A percentile compares a stretch with the other conserved stretches of the same genome.
phyloP scores from a whole-genome alignment of 2,888 invertebrate species.

The Leptura quadrifasciata region DNA sequence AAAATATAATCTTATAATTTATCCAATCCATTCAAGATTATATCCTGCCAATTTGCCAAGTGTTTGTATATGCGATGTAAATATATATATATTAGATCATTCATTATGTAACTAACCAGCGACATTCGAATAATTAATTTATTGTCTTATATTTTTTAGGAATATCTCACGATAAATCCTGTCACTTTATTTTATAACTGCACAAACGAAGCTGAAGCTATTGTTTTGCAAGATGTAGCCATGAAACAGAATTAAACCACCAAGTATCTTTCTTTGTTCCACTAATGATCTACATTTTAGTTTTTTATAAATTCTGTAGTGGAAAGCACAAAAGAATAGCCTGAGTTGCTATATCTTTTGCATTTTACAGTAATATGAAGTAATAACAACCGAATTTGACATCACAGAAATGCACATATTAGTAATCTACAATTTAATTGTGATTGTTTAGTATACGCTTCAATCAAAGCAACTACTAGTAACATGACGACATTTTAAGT shows the following conservation, averaged over 20 bases:
- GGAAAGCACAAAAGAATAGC: conserved; percentile 24
- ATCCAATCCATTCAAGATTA: too few relatives aligned
- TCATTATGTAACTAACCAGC: too few relatives aligned
- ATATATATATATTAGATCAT: too few relatives aligned
- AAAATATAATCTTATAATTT: too few relatives aligned
- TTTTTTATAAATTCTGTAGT: conserved; percentile 14
- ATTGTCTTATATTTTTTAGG: not conserved
- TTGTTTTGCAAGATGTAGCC: conserved; percentile 16
- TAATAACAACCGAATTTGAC: not conserved
- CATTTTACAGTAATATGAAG: conserved; percentile 25
- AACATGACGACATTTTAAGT: not conserved
- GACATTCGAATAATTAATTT: conserved; percentile 3
- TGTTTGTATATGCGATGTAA: too few relatives aligned
- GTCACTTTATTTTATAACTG: conserved; percentile 4
- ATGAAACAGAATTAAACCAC: conserved; percentile 23
- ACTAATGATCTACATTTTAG: conserved; percentile 22
- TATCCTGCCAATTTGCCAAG: too few relatives aligned
- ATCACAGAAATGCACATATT: not conserved
- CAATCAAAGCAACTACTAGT: not conserved
- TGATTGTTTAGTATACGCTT: not conserved
- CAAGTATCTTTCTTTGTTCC: conserved; percentile 32
- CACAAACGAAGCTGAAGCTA: conserved; percentile 26
- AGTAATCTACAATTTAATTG: not conserved
- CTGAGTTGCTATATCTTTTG: not conserved
- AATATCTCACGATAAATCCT: conserved; percentile 22